Base-by-base conservation (phyloP, 2,797 vertebrate genomes). In the Trematomus bernacchii region DNA sequence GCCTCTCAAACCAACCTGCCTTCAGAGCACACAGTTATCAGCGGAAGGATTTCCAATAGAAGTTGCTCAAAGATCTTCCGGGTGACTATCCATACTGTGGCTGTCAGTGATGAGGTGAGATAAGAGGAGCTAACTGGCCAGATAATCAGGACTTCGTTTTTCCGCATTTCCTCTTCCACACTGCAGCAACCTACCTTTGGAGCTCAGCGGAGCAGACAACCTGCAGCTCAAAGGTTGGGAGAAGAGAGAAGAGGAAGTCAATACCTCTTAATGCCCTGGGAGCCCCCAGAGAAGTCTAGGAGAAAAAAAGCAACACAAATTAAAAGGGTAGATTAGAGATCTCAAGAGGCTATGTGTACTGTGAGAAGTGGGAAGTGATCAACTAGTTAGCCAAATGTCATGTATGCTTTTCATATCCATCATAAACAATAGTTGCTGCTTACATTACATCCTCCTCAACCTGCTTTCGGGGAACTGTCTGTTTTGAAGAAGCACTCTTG, bases 91-190 rank as follows among this genome's bases (percentile, higher is more conserved):
- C 66, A 66, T 66, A 63, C 60, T 33, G 54, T 57, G 48, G 60
- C 53, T 70, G 62, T 80, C 69, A 85, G 71, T 19, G 53, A 79
- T 55, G 71, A 76, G 73, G 40, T 37, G 65, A 84, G 82, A 89
- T 85, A 82, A 88, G 60, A 86, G 67, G 63, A 83, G 57, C 74
- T 78, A 87, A 90, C 82, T 86, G 80, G 76, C 85, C 85, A 74
- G 79, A 88, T 86, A 85, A 91, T 86, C 76, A 80, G 52, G 71
- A 71, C 58, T 76, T 73, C 47, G 64, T 86, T 78, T 55, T 84
- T 79, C 64, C 1, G 10, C 66, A 82, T 82, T 78, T 64, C 67
- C 63, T 65, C 71, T 81, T 61, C 65, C 53, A 61, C 72, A 46
- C 48, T 61, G 67, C 67, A 30, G 12, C 72, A 62, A 37, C 46